Evolutionary conservation across 2,888 invertebrate genomes (phyloP), one percentile per base, ranked within the genome.

Genomic region (Leptinotarsa peninsularis): DNA sequence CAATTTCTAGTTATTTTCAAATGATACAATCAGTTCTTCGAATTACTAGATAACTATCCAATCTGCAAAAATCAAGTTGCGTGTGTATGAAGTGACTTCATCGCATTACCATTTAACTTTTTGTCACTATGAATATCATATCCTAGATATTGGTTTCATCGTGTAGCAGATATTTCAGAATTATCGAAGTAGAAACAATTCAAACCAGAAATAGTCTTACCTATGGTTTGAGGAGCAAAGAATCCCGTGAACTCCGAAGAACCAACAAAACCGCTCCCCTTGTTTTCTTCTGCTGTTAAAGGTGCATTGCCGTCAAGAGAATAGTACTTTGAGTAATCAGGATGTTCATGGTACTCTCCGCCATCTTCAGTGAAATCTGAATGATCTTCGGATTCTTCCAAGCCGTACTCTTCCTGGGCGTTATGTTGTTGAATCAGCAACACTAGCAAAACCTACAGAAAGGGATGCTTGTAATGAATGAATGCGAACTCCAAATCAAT

Each of bases 201-300:
- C 43, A 43, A 43, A 43, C 2, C 43, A 43, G 43, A 13, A 43
- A 23, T 58, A 21, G 13, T 14, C 74, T 70, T 72, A 83, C 83
- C 81, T 72, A 82, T 66, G 23, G 82, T 78, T 13, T 73, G 52
- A 21, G 81, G 79, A 17, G 80, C 74, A 66, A 91, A 91, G 82
- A 91, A 88, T n/a, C 90, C 87, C 14, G 89, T 88, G 83, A 91
- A 92, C 85, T 91, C 91, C 83, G 91, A 86, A 17, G 91, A 90
- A 78, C 89, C 88, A 33, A 90, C 90, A 27, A 83, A 83, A 58
- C 81, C 81, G 58, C 76, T 63, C 75, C 71, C 72, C 73, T 79
- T 58, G 75, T 71, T 15, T 76, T 67, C 66, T 77, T 76, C 27
- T 10, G 69, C 27, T 33, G 58, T 60, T 33, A 78, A 27, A 49